Percentiles rank a stretch among this genome's conserved stretches.
These are phyloP conservation scores for Amiota mariae DNA, from an alignment of 2,888 invertebrate genomes.

Conservation along the genomic window DNA sequence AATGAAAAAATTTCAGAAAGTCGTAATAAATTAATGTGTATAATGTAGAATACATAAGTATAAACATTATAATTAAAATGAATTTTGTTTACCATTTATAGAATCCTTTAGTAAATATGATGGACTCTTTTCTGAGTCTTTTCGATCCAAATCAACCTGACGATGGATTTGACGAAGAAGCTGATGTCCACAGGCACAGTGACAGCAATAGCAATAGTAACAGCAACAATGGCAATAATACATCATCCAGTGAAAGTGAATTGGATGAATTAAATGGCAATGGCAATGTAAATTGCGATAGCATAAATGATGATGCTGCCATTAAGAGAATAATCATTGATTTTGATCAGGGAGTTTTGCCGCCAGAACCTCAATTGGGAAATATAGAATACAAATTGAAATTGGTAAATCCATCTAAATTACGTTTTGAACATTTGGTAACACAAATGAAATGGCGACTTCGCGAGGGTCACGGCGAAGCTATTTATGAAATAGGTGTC, in stretches of 20 bases:
- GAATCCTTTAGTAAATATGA: conserved; percentile 62
- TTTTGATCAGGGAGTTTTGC: conserved; percentile 81
- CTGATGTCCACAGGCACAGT: conserved; percentile 58
- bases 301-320: conserved; percentile 47
- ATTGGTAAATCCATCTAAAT: conserved; percentile 91
- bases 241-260: conserved; percentile 52
- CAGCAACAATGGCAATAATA: conserved; percentile 20
- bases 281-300: conserved; percentile 51
- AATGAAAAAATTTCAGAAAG: conserved; percentile 38
- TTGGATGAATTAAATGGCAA: conserved; percentile 42
- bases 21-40: conserved; percentile 28
- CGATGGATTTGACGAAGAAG: conserved; percentile 70
- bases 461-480: conserved; percentile 95
- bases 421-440: conserved; percentile 94
- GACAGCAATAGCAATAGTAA: conserved; percentile 46
- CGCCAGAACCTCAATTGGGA: conserved; percentile 94
- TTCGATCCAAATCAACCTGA: conserved; percentile 80
- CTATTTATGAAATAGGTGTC: conserved; percentile 97
- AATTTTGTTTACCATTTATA: too few species aligned
- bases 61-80: too few species aligned
- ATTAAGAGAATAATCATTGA: conserved; percentile 73
- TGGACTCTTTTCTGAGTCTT: conserved; percentile 89
- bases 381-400: conserved; percentile 98
- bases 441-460: conserved; percentile 99
- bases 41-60: too few species aligned